Percentiles rank a stretch among this genome's conserved stretches.
Evolutionary conservation across 2,888 invertebrate species (phyloP).

Genomic region (Tridacna gigas): DNA sequence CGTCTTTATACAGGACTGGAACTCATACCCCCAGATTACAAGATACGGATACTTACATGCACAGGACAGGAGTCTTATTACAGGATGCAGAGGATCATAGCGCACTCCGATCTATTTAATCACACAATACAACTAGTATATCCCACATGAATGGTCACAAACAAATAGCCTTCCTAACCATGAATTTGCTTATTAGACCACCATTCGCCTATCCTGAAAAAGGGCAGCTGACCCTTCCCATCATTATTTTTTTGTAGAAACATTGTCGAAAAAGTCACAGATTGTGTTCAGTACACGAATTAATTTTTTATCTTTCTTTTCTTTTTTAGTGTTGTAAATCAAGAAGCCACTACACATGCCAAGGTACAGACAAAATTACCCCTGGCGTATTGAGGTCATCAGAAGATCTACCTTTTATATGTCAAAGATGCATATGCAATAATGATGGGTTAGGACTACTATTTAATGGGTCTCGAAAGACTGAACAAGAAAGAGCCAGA

Average conservation of each 20-base stretch:
- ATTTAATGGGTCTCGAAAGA: background rate
- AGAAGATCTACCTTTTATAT: background rate
- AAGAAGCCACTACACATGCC: too few species aligned
- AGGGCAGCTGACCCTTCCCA: too few species aligned
- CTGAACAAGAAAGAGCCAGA: background rate
- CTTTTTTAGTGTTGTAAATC: too few species aligned
- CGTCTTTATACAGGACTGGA: slow-evolving; percentile 7
- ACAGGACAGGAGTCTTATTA: slow-evolving; percentile 31
- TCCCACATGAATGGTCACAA: slow-evolving; percentile 34
- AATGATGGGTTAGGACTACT: background rate
- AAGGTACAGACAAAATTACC: background rate
- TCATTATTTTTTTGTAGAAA: too few species aligned
- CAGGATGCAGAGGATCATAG: slow-evolving; percentile 28
- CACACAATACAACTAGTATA: slow-evolving; percentile 23
- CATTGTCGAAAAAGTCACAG: too few species aligned
- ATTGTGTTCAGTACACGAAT: too few species aligned
- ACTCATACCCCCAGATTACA: slow-evolving; percentile 14
- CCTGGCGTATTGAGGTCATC: background rate
- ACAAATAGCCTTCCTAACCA: slow-evolving; percentile 8
- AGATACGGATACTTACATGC: slow-evolving; percentile 12
- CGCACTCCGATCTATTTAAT: slow-evolving; percentile 38
- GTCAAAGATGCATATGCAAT: background rate
- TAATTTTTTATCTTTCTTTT: too few species aligned
- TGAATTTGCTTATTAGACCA: background rate
- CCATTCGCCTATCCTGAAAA: background rate